Evolutionary conservation across 2,797 vertebrate species (phyloP), one percentile per base, ranked within the genome.

Genomic region (Schizothorax lantsangensis): DNA sequence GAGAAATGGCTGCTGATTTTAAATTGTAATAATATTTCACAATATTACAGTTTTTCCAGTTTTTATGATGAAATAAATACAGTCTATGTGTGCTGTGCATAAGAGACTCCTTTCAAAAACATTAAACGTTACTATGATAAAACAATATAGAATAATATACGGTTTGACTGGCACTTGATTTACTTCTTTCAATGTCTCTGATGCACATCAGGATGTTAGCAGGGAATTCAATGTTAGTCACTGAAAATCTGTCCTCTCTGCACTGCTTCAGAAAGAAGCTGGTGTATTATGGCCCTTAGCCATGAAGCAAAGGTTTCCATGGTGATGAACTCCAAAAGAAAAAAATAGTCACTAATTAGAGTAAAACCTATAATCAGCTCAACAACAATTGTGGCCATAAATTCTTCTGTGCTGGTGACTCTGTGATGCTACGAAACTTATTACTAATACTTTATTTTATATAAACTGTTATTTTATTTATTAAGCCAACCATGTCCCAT

Each of bases 261-360:
- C 66, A 80, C 77, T 62, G 36, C 30, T 40, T 66, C 26, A 81
- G 38, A 54, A 62, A 87, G 43, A n/a, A n/a, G 49, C 69, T 89
- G 1, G 9, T 88, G 88, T 40, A 4, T 71, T 47, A 47, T 54
- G 10, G 38, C 54, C 45, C 79, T 81, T 40, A 49, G 23, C 45
- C 84, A 72, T 71, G 52, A 80, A 62, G 84, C 52, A n/a, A 69
- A 80, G 43, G 85, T 86, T 86, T 80, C 85, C 79, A 86, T 86
- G 79, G 79, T 43, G 43, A 86, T 86, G 85, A 81, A 81, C 85
- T 86, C 68, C 71, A 68, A 74, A 69, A 12, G 69, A 64, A 81
- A 38, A 73, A 79, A 52, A 72, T 64, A 30, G 77, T 64, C 84
- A 73, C 68, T 75, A 81, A 75, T 79, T 72, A 81, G 21, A 75